Percentiles rank a stretch among this genome's conserved stretches.
Evolutionary conservation across 2,113 vertebrate genomes (phyloP).

Genomic region (Phrynosoma blainvillii): DNA sequence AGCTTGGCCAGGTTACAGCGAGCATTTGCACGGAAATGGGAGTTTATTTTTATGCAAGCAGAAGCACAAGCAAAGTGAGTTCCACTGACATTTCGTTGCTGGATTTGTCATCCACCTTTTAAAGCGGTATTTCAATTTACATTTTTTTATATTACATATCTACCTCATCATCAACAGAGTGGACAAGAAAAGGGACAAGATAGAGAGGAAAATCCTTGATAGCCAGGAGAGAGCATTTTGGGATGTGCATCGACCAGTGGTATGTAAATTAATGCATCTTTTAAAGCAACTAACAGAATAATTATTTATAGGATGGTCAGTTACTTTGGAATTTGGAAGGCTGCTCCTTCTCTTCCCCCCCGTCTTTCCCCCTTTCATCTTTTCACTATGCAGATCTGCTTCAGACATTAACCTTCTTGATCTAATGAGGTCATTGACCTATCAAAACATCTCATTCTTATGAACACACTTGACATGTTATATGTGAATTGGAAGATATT

Average conservation of each 20-base stretch:
- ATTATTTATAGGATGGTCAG: not conserved
- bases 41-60: conserved; percentile 99
- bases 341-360: no score
- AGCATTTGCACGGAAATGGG: conserved; percentile 97
- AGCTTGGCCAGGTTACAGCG: conserved; percentile 96
- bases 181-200: conserved; percentile 98
- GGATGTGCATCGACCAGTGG: conserved; percentile 97
- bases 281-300: not conserved
- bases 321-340: no score
- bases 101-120: not conserved
- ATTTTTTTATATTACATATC: conserved; percentile 33
- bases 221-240: conserved; percentile 98
- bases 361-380: no score
- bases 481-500: no score
- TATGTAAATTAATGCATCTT: conserved; percentile 66
- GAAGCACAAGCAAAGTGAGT: conserved; percentile 99
- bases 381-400: no score
- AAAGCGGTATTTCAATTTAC: conserved; percentile 23
- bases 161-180: conserved; percentile 78
- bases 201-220: conserved; percentile 97
- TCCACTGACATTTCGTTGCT: conserved; percentile 44
- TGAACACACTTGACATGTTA: no score
- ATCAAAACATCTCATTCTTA: no score
- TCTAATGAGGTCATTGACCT: no score
- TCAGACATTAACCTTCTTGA: no score